Evolutionary conservation across 2,888 invertebrate genomes (phyloP).

Genomic region (Callinectes sapidus): DNA sequence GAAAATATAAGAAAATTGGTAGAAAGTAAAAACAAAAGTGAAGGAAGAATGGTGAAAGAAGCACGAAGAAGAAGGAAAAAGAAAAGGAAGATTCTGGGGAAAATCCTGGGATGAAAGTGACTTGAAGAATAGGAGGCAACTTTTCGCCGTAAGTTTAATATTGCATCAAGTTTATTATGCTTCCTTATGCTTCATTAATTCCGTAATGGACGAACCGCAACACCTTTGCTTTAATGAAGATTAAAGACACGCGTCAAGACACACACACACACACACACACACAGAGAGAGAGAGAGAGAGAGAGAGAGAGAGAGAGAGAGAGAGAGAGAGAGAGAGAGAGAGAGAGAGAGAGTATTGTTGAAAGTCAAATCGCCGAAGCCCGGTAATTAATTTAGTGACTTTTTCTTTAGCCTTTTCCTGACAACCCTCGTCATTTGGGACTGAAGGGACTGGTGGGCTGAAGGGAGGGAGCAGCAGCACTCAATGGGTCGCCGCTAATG

Average conservation of each 20-base stretch:
- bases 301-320: conserved; percentile 37
- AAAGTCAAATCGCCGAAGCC: not conserved
- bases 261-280: not conserved
- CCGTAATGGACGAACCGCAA: conserved; percentile 15
- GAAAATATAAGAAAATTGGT: not conserved
- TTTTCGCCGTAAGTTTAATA: conserved; percentile 12
- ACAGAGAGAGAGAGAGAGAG: not conserved
- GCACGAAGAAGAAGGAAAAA: not conserved
- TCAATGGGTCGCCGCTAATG: not conserved
- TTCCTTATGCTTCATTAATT: conserved; percentile 19
- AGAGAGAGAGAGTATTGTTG: conserved; percentile 25
- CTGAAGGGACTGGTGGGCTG: not conserved
- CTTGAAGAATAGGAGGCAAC: not conserved
- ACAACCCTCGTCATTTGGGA: not conserved
- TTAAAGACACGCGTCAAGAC: not conserved
- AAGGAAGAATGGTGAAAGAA: not conserved
- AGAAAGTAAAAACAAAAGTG: not conserved
- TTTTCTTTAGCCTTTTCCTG: not conserved
- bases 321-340: conserved; percentile 32
- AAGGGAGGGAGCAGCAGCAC: not conserved
- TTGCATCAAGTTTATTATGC: conserved; percentile 10
- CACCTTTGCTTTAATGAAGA: conserved; percentile 10
- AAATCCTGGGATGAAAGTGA: not conserved
- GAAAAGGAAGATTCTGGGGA: not conserved
- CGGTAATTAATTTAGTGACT: conserved; percentile 8